phyloP scores from a whole-genome alignment of 2,113 vertebrate genomes.

The Platysternon megacephalum region DNA sequence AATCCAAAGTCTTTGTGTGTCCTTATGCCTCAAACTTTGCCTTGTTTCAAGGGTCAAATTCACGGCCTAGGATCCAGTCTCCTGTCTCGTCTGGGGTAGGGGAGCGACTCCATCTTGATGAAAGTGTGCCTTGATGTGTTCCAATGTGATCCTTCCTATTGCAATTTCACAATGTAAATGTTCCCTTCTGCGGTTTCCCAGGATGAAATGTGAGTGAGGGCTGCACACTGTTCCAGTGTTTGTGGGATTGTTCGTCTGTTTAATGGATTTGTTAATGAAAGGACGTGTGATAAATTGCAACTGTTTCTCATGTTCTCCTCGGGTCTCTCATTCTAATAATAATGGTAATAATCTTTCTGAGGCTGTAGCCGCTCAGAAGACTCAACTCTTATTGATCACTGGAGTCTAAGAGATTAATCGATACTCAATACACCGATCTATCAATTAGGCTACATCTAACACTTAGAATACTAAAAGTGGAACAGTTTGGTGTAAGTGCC shows the following conservation, averaged over 20 bases:
- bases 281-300: background rate
- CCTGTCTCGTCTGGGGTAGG: background rate
- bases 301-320: background rate
- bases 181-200: background rate
- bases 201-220: background rate
- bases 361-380: background rate
- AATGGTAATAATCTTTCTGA: background rate
- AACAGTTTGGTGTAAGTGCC: constrained; percentile 24
- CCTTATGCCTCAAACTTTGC: background rate
- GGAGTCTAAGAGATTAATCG: background rate
- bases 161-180: background rate
- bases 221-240: background rate
- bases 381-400: background rate
- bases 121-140: background rate
- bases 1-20: background rate
- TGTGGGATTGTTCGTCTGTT: background rate
- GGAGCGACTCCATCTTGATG: background rate
- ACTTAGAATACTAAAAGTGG: background rate
- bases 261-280: background rate
- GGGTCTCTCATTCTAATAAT: background rate
- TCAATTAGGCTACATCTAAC: rapidly evolving
- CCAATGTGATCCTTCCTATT: background rate
- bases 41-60: background rate
- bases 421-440: background rate
- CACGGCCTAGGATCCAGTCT: background rate